Conservation (phyloP, 1,140 invertebrate genomes). For the Laupala kohalensis region DNA sequence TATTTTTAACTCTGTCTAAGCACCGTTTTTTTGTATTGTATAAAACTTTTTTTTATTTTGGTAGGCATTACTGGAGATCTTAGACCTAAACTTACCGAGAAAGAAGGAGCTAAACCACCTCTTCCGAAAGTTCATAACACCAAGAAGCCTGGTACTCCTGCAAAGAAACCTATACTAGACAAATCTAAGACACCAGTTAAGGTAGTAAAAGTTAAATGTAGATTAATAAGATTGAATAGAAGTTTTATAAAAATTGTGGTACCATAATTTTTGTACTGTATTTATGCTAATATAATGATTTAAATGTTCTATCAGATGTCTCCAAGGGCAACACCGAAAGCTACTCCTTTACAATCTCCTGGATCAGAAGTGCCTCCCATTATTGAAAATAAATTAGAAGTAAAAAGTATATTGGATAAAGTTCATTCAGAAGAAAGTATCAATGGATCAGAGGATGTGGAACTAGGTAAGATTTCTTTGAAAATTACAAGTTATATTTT, state of each 20-base stretch:
- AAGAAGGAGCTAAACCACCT: conserved; percentile 13
- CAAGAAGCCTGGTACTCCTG: conserved; percentile 24
- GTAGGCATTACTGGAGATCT: conserved; percentile 9
- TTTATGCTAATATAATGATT: no score
- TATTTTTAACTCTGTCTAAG: no score
- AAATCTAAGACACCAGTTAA: conserved; percentile 27
- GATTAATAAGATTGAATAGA: no score
- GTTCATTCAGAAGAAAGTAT: background rate
- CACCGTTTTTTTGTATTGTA: no score
- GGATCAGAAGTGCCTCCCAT: conserved; percentile 30
- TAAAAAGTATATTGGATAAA: background rate
- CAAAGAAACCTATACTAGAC: conserved; percentile 30
- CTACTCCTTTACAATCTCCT: conserved; percentile 41
- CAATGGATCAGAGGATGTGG: background rate
- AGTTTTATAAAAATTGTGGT: no score
- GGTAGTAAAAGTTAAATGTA: conserved; percentile 13
- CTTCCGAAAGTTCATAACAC: conserved; percentile 17
- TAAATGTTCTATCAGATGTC: no score
- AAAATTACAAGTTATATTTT: background rate
- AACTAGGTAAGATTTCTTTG: background rate
- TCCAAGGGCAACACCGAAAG: conserved; percentile 29
- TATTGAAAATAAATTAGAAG: conserved; percentile 11
- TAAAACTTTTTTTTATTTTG: no score
- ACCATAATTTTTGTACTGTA: no score
- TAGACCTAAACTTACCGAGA: background rate